Percentiles rank a stretch among this genome's conserved stretches.
Conservation (phyloP, 2,888 invertebrate species). For the Rhingia rostrata region DNA sequence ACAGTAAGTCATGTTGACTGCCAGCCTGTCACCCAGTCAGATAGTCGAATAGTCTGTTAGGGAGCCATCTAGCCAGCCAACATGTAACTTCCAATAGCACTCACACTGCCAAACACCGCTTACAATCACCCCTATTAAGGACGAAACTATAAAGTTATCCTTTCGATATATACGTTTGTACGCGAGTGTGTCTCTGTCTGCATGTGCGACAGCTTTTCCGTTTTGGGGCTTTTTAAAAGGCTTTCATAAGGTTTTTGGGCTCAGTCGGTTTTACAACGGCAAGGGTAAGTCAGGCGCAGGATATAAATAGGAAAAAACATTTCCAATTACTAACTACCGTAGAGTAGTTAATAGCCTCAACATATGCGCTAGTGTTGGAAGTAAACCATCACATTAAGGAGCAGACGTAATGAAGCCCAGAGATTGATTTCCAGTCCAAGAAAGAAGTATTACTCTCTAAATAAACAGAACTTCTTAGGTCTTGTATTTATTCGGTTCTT, state of each 20-base stretch:
- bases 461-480: neutral
- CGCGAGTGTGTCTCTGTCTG: slow-evolving; percentile 38
- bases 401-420: neutral
- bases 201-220: slow-evolving; percentile 72
- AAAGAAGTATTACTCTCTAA: slow-evolving; percentile 12
- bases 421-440: slow-evolving; percentile 17
- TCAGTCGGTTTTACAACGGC: slow-evolving; percentile 47
- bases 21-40: neutral
- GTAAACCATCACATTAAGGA: slow-evolving; percentile 19
- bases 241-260: slow-evolving; percentile 40
- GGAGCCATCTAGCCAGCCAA: slow-evolving; percentile 29
- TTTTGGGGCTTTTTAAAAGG: slow-evolving; percentile 61
- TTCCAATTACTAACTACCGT: slow-evolving; percentile 61
- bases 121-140: slow-evolving; percentile 66
- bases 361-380: slow-evolving; percentile 26
- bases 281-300: neutral
- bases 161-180: slow-evolving; percentile 40
- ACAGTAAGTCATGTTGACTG: slow-evolving; percentile 49
- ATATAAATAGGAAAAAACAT: slow-evolving; percentile 26
- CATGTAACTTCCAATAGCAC: slow-evolving; percentile 66
- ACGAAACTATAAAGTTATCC: slow-evolving; percentile 67
- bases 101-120: slow-evolving; percentile 45
- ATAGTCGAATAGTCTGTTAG: neutral
- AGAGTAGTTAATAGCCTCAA: slow-evolving; percentile 20
- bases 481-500: neutral